Evolutionary conservation across 2,888 invertebrate species (phyloP).

Genomic region (Melanotus villosus): DNA sequence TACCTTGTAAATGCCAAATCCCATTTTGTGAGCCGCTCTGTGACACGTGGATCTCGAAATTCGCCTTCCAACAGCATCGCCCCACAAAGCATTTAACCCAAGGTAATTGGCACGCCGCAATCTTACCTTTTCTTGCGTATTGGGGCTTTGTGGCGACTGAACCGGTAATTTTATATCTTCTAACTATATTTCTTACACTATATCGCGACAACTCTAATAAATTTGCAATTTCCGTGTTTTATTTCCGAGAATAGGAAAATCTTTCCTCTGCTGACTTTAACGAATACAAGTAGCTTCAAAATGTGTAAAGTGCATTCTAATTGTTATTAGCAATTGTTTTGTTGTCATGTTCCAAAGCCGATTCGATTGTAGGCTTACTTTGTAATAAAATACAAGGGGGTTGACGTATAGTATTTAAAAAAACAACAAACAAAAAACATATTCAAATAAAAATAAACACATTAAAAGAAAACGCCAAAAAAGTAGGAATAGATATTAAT

Average conservation of each 20-base stretch:
- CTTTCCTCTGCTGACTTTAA: background rate
- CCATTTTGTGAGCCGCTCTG: slow-evolving; percentile 15
- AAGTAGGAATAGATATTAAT: no score
- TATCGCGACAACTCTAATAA: slow-evolving; percentile 1
- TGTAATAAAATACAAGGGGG: no score
- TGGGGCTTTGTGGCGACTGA: background rate
- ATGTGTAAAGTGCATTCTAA: no score
- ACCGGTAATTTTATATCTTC: background rate
- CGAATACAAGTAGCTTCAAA: no score
- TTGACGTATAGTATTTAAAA: no score
- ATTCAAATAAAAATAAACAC: no score
- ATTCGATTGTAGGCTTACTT: no score
- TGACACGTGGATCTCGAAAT: slow-evolving; percentile 14
- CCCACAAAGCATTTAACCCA: slow-evolving; percentile 10
- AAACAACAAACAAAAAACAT: no score
- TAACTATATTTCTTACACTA: background rate
- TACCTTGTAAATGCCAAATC: slow-evolving; percentile 3
- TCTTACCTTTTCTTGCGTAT: background rate
- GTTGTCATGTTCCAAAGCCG: no score
- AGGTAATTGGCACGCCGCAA: slow-evolving; percentile 2
- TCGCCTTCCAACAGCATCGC: slow-evolving; percentile 16
- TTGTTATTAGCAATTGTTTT: no score
- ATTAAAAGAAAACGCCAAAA: no score
- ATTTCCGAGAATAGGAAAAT: background rate
- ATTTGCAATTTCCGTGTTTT: background rate